These are phyloP conservation scores for Adineta ricciae DNA, from an alignment of 2,888 invertebrate species.

Conservation along the genomic window DNA sequence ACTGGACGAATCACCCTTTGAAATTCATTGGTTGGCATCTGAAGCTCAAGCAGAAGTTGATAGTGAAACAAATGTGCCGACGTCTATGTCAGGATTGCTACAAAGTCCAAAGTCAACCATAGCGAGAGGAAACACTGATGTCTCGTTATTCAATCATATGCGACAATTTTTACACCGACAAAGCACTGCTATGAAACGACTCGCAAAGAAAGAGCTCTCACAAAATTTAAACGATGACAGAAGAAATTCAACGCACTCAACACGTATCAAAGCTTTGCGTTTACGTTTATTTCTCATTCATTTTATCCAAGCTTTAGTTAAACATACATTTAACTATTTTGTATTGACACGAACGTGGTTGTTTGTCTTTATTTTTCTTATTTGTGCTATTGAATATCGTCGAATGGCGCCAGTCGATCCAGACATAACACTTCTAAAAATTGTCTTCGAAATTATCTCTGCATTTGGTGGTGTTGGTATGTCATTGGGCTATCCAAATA, in stretches of 20 bases:
- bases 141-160: neutral
- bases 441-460: neutral
- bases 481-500: neutral
- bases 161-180: neutral
- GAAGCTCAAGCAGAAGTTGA: neutral
- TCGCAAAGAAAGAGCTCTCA: neutral
- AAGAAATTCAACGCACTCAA: neutral
- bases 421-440: neutral
- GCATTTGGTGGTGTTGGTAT: neutral
- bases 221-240: neutral
- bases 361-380: neutral
- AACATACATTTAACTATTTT: neutral
- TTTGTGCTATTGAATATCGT: neutral
- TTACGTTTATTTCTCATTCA: neutral
- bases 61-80: neutral
- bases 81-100: neutral
- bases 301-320: neutral
- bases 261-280: neutral
- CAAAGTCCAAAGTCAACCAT: neutral
- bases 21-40: neutral
- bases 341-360: neutral
- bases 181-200: neutral
- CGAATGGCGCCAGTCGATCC: neutral
- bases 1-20: neutral
- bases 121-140: neutral